Conservation (phyloP, 1,140 invertebrate species). For the Drosophila miranda region DNA sequence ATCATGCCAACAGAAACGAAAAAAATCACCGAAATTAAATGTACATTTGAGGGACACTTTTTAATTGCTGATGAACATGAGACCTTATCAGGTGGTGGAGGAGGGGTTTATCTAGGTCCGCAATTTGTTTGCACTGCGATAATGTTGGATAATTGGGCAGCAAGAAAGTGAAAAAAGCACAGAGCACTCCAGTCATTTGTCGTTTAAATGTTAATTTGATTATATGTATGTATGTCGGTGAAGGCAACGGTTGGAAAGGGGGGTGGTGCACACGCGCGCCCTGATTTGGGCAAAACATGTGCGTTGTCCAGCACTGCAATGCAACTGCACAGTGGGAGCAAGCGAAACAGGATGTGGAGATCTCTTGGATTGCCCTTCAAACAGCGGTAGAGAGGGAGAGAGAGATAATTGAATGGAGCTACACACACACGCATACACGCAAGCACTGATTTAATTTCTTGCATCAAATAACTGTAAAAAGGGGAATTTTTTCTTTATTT, state of each 20-base stretch:
- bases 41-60: slow-evolving; percentile 36
- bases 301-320: slow-evolving; percentile 51
- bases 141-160: slow-evolving; percentile 42
- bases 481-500: slow-evolving; percentile 36
- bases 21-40: slow-evolving; percentile 22
- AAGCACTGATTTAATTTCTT: slow-evolving; percentile 54
- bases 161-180: slow-evolving; percentile 14
- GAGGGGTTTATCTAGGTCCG: slow-evolving; percentile 22
- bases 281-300: slow-evolving; percentile 4
- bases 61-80: slow-evolving; percentile 38
- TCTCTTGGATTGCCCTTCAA: slow-evolving; percentile 32
- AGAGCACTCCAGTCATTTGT: slow-evolving; percentile 34
- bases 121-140: slow-evolving; percentile 34
- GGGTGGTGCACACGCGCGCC: slow-evolving; percentile 13
- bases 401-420: slow-evolving; percentile 40
- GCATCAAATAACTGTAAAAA: slow-evolving; percentile 69
- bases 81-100: slow-evolving; percentile 5
- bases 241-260: slow-evolving; percentile 10
- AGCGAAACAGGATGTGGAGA: slow-evolving; percentile 47
- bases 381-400: slow-evolving; percentile 15
- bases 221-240: neutral
- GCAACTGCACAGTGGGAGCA: slow-evolving; percentile 14
- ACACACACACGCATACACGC: slow-evolving; percentile 38
- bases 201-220: slow-evolving; percentile 40
- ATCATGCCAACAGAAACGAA: slow-evolving; percentile 50